Conservation (phyloP, 2,113 vertebrate genomes). For the Balaeniceps rex region DNA sequence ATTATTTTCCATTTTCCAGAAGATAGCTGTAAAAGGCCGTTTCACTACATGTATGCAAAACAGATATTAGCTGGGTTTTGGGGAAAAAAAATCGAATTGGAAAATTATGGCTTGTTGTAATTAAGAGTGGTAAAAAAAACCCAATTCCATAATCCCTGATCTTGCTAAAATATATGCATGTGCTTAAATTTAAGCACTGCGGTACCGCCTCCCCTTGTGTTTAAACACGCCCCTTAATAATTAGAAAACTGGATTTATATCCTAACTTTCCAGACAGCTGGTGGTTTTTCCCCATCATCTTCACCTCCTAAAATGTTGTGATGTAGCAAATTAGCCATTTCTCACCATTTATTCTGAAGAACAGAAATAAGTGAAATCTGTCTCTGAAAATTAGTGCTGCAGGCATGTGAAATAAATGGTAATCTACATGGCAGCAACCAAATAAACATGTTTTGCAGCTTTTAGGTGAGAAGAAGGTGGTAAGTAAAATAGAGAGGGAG, state of each 20-base stretch:
- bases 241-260: background rate
- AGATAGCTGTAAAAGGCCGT: background rate
- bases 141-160: background rate
- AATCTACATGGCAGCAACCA: background rate
- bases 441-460: slow-evolving; percentile 30
- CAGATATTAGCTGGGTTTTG: background rate
- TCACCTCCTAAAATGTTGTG: slow-evolving; percentile 48
- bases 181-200: background rate
- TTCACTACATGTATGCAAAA: background rate
- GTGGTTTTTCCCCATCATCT: background rate
- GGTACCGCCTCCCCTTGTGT: background rate
- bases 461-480: slow-evolving; percentile 27
- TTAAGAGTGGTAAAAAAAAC: background rate
- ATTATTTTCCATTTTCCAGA: background rate
- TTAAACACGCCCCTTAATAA: background rate
- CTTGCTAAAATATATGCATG: background rate
- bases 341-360: slow-evolving; percentile 36
- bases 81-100: background rate
- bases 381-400: slow-evolving; percentile 21
- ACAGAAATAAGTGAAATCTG: slow-evolving; percentile 42
- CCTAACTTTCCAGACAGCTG: slow-evolving; percentile 46
- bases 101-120: background rate
- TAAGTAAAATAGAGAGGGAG: slow-evolving; percentile 37
- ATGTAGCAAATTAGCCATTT: slow-evolving; percentile 55
- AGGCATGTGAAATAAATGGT: slow-evolving; percentile 18